phyloP scores from a whole-genome alignment of 1,140 invertebrate species.

The Ostrea edulis region DNA sequence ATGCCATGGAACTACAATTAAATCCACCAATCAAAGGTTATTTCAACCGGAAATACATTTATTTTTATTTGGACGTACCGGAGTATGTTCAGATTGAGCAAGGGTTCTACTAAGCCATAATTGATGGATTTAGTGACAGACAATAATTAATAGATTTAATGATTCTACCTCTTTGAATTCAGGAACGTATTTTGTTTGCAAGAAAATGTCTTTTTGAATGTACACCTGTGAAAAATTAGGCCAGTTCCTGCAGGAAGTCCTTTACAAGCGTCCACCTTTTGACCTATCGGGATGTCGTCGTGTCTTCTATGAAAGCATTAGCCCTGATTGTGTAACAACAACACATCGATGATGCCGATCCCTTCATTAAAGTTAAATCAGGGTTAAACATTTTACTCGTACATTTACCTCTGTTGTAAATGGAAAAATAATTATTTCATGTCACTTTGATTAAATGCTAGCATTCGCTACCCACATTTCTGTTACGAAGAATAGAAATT shows the following conservation, averaged over 20 bases:
- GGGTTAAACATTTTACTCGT: background rate
- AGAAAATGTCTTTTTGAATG: too few relatives aligned
- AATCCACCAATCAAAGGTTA: too few relatives aligned
- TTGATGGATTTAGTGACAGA: too few relatives aligned
- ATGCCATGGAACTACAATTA: too few relatives aligned
- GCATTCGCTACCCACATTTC: slow-evolving; percentile 1
- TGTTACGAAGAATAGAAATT: background rate
- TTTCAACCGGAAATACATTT: too few relatives aligned
- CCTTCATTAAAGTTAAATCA: background rate
- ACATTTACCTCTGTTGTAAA: slow-evolving; percentile 21
- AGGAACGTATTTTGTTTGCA: too few relatives aligned
- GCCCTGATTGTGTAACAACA: background rate
- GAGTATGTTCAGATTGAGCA: too few relatives aligned
- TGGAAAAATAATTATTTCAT: slow-evolving; percentile 35
- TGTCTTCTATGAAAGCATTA: slow-evolving; percentile 7
- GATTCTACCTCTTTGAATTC: too few relatives aligned
- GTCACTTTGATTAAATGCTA: slow-evolving; percentile 32
- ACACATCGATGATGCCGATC: background rate
- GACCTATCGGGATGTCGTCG: background rate
- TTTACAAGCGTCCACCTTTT: background rate
- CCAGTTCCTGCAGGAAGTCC: background rate
- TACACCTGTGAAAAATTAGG: background rate
- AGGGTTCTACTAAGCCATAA: too few relatives aligned
- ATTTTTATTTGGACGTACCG: too few relatives aligned
- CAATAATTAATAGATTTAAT: too few relatives aligned